Conservation (phyloP, 1,140 invertebrate genomes). For the Drosophila serrata region DNA sequence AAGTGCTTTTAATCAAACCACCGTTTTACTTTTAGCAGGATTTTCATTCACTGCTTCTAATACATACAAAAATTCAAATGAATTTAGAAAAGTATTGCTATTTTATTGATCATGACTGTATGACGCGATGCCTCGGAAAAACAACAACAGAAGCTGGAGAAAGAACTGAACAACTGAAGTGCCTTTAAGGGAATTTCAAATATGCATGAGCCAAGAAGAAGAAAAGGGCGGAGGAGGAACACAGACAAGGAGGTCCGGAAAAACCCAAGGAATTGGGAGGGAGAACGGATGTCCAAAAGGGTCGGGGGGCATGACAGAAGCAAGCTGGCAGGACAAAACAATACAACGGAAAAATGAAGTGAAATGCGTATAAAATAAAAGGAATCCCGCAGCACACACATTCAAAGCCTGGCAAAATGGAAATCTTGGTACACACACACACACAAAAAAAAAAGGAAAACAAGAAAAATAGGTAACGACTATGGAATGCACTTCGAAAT, state of each 20-base stretch:
- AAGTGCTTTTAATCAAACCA: too few species aligned
- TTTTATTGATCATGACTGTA: neutral
- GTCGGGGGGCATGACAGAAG: conserved; percentile 11
- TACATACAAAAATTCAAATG: neutral
- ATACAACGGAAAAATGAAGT: conserved; percentile 70
- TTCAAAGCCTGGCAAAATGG: conserved; percentile 17
- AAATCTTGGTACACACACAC: conserved; percentile 4
- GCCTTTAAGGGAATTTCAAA: conserved; percentile 83
- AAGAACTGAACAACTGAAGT: conserved; percentile 73
- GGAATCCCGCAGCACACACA: conserved; percentile 54
- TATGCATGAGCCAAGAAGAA: conserved; percentile 75
- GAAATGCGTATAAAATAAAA: conserved; percentile 78
- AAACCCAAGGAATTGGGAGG: neutral
- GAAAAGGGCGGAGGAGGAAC: conserved; percentile 31
- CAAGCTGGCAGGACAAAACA: conserved; percentile 34
- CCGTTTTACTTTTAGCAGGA: neutral
- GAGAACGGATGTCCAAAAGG: conserved; percentile 3
- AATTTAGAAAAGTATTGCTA: neutral
- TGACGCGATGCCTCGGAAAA: conserved; percentile 30
- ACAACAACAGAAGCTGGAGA: conserved; percentile 36
- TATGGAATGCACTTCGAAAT: conserved; percentile 1
- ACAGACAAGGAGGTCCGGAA: neutral
- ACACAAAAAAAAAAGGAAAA: neutral
- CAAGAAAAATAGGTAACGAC: conserved; percentile 9
- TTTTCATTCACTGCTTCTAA: neutral